Conservation (phyloP, 2,797 vertebrate genomes). For the Notamacropus eugenii region DNA sequence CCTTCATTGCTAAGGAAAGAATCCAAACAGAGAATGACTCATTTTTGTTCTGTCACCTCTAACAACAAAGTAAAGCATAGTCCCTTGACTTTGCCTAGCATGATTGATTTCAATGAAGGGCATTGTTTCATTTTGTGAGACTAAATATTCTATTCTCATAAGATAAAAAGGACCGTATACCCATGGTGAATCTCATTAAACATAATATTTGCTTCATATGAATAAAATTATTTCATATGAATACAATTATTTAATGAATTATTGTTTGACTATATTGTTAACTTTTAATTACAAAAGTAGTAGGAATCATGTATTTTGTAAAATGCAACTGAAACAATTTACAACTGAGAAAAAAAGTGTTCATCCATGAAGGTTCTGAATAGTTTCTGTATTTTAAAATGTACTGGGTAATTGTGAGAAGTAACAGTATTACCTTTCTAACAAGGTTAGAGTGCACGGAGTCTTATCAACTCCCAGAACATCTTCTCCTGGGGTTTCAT, state of each 20-base stretch:
- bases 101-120: background rate
- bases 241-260: background rate
- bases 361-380: slow-evolving; percentile 7
- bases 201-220: background rate
- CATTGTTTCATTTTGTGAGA: background rate
- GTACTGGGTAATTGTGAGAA: background rate
- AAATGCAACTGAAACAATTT: slow-evolving; percentile 11
- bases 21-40: background rate
- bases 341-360: background rate
- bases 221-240: background rate
- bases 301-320: background rate
- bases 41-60: background rate
- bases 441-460: background rate
- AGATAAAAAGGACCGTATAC: background rate
- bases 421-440: background rate
- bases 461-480: background rate
- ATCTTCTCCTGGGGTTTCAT: background rate
- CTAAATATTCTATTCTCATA: slow-evolving; percentile 34
- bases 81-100: background rate
- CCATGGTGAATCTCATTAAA: background rate
- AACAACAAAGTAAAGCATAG: background rate
- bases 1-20: background rate
- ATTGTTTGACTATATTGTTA: background rate
- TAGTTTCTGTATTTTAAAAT: background rate
- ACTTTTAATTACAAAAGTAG: background rate